These are phyloP conservation scores for Bilobella aurantiaca DNA, from an alignment of 1,140 invertebrate species.

Conservation along the genomic window DNA sequence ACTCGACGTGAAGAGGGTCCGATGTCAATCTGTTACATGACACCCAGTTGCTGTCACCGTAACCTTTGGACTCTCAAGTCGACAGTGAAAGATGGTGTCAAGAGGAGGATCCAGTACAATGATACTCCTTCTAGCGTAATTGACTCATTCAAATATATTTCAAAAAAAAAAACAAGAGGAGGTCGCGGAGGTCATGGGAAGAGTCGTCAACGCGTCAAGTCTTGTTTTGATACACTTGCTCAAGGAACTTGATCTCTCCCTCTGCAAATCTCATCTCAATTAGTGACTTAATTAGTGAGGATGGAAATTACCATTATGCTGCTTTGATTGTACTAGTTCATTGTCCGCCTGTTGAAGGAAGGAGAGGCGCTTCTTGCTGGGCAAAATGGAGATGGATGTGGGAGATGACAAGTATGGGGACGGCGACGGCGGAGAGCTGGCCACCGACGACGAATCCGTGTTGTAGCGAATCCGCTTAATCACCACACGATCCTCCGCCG, in stretches of 20 bases:
- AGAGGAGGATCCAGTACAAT: not conserved
- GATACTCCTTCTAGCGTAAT: too few relatives aligned
- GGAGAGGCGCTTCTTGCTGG: constrained; percentile 27
- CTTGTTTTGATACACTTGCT: not conserved
- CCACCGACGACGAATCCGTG: constrained; percentile 4
- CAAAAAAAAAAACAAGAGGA: not conserved
- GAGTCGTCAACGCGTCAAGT: not conserved
- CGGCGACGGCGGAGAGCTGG: constrained; percentile 8
- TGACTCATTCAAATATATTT: not conserved
- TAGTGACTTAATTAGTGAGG: not conserved
- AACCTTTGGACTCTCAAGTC: too few relatives aligned
- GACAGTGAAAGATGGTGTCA: not conserved
- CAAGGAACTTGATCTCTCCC: not conserved
- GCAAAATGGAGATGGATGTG: constrained; percentile 17
- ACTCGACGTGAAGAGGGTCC: too few relatives aligned
- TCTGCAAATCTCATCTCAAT: too few relatives aligned
- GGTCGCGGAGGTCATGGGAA: not conserved
- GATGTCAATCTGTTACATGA: too few relatives aligned
- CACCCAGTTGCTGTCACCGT: too few relatives aligned
- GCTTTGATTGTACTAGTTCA: constrained; percentile 9
- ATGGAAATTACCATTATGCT: constrained; percentile 10
- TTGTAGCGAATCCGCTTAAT: constrained; percentile 26
- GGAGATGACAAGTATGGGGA: not conserved
- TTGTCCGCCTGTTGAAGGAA: constrained; percentile 26
- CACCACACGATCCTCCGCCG: constrained; percentile 20